Conservation (phyloP, 2,888 invertebrate species). For the Meandrusa payeni region DNA sequence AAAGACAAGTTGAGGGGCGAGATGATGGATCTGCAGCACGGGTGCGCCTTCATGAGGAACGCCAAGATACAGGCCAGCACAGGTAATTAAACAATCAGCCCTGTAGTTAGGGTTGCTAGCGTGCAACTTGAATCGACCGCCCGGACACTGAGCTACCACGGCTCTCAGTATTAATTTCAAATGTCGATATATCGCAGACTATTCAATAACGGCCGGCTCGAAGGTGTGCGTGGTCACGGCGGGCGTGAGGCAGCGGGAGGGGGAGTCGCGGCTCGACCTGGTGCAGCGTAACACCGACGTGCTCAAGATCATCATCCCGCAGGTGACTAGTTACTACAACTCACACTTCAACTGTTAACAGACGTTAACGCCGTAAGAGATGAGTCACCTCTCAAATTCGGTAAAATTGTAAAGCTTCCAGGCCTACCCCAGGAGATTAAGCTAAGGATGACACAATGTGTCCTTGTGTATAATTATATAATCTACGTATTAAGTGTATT, state of each 20-base stretch:
- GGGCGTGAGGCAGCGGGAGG: conserved; percentile 94
- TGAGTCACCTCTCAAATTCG: too few species aligned
- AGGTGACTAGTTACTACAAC: conserved; percentile 46
- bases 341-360: too few species aligned
- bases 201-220: conserved; percentile 88
- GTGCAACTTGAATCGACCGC: too few species aligned
- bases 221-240: conserved; percentile 94
- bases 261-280: conserved; percentile 91
- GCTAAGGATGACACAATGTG: too few species aligned
- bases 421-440: too few species aligned
- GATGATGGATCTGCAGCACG: conserved; percentile 95
- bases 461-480: too few species aligned
- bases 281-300: conserved; percentile 96
- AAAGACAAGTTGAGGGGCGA: conserved; percentile 93
- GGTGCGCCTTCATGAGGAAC: conserved; percentile 90
- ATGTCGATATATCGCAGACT: too few species aligned
- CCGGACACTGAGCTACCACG: too few species aligned
- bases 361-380: too few species aligned
- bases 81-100: conserved; percentile 39
- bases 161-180: too few species aligned
- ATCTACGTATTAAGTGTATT: too few species aligned
- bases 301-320: conserved; percentile 92
- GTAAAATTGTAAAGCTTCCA: too few species aligned
- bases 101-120: background rate
- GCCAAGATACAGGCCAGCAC: conserved; percentile 86